phyloP scores from a whole-genome alignment of 2,797 vertebrate species.

The Urophycis tenuis region DNA sequence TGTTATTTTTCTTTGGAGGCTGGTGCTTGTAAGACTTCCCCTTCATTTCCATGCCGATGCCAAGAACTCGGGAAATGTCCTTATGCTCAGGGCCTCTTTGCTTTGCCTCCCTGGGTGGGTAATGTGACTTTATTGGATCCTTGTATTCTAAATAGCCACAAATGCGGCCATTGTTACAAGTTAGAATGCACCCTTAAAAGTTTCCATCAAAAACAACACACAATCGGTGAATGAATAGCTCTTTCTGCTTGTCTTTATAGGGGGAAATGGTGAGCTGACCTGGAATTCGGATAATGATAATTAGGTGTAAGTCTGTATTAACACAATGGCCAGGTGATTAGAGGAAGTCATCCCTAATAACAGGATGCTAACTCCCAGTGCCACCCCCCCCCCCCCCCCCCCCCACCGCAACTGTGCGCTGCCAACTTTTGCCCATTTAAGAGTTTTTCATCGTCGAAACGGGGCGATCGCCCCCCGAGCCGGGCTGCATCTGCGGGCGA shows the following conservation, averaged over 20 bases:
- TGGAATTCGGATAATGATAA: conserved; percentile 14
- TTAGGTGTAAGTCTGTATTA: conserved; percentile 19
- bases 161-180: conserved; percentile 40
- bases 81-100: not conserved
- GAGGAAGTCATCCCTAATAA: conserved; percentile 1
- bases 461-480: not conserved
- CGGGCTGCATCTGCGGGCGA: not conserved
- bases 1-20: not conserved
- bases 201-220: conserved; percentile 34
- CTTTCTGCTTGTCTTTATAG: conserved; percentile 37
- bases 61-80: not conserved
- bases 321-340: not conserved
- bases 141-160: conserved; percentile 33
- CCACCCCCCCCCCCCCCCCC: too few species aligned
- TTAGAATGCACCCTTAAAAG: conserved; percentile 26
- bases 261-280: conserved; percentile 37
- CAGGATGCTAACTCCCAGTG: not conserved
- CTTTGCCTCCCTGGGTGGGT: conserved; percentile 16
- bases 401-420: not conserved
- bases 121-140: conserved; percentile 27
- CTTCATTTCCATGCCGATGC: not conserved
- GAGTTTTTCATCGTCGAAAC: not conserved
- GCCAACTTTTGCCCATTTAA: not conserved
- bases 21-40: not conserved
- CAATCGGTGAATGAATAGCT: conserved; percentile 36